These are phyloP conservation scores for Diabrotica undecimpunctata DNA, from an alignment of 1,140 invertebrate genomes.

Conservation along the genomic window DNA sequence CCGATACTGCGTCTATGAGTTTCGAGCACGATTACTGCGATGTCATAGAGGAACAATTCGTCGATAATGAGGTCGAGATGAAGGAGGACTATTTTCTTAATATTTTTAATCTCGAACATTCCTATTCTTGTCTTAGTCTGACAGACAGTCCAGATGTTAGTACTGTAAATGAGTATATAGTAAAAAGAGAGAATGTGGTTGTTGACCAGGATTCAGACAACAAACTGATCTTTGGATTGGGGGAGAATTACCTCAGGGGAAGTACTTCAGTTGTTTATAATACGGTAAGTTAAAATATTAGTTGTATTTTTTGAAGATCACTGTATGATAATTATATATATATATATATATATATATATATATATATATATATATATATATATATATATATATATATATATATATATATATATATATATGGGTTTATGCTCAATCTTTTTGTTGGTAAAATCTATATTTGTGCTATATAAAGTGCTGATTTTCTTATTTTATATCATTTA, in stretches of 20 bases:
- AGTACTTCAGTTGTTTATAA: background rate
- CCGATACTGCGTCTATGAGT: constrained; percentile 17
- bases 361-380: too few relatives aligned
- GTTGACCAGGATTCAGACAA: constrained; percentile 16
- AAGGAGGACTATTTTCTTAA: background rate
- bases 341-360: too few relatives aligned
- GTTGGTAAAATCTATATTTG: too few relatives aligned
- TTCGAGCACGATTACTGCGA: constrained; percentile 37
- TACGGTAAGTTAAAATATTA: background rate
- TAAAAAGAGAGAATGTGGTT: constrained; percentile 8
- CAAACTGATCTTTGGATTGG: constrained; percentile 28
- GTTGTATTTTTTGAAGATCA: background rate
- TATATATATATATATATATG: too few relatives aligned
- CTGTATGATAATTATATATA: background rate
- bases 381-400: too few relatives aligned
- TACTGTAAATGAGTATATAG: background rate
- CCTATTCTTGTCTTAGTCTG: constrained; percentile 27
- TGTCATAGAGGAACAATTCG: constrained; percentile 12
- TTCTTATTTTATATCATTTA: too few relatives aligned
- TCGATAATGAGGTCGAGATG: constrained; percentile 13
- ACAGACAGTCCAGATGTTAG: constrained; percentile 12
- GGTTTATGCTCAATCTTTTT: too few relatives aligned
- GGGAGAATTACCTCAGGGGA: constrained; percentile 22
- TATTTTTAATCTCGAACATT: constrained; percentile 26
- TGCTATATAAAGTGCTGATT: too few relatives aligned